Evolutionary conservation across 2,797 vertebrate species (phyloP), one percentile per base, ranked within the genome.

Genomic region (Pyrocephalus nanus): DNA sequence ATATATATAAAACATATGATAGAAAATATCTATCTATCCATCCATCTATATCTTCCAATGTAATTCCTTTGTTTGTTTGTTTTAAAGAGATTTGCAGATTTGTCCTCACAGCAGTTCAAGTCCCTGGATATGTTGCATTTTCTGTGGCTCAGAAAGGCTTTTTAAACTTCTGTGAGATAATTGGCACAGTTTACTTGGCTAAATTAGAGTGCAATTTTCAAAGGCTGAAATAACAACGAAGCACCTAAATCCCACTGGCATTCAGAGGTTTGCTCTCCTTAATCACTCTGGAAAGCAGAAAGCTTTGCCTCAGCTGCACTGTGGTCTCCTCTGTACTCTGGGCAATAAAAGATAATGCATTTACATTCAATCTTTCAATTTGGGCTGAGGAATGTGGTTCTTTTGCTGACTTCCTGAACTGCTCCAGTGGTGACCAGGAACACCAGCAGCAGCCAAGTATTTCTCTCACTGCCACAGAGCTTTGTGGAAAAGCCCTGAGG

Each of bases 181-280:
- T 69, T 92, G 90, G 80, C 60, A 42, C 45, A 61, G 67, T 88
- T 92, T 90, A 82, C 60, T 71, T 83, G 67, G 72, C 83, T 95
- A 86, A 87, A 93, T 90, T 69, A 88, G 67, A 86, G 60, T 58
- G 62, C 79, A 42, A n/a, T 69, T 82, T 92, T 85, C 89, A 93
- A 92, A 93, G 86, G 51, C 67, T 82, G 45, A 84, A 88, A 93
- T n/a, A 25, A 80, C 86, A 69, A 55, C 4, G 58, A 79, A 93
- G 76, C 32, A 70, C 71, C 83, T 38, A 82, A 82, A 45, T 85
- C 89, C 83, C 42, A 60, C 34, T 2, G 0, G 75, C 3, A 3
- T 75, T 88, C 71, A 71, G 67, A 82, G 60, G 40, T 62, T 71
- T 8, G 66, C 23, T 81, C 62, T 75, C 71, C 91, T 82, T 92